Evolutionary conservation across 1,140 invertebrate species (phyloP), one percentile per base, ranked within the genome.

Genomic region (Euura lappo): DNA sequence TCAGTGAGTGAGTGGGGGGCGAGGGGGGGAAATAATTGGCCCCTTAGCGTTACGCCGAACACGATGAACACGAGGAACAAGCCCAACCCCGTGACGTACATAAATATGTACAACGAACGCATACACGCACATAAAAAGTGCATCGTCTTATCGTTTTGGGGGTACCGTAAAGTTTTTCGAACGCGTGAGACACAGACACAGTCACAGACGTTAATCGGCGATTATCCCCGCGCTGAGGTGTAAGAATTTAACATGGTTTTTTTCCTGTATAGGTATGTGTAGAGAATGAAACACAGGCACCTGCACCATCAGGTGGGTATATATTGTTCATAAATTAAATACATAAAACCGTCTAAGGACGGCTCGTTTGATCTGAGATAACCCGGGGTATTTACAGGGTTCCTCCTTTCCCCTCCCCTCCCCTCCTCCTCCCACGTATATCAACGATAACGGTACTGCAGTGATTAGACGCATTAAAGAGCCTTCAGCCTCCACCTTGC

Each of bases 301-400:
- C 28, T 28, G 51, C 51, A 60, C 51, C 28, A 28, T 28, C 28
- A 68, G 74, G 46, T 74, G 70, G 74, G 51, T 83, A 81, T 28
- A 28, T 84, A 84, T 84, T 79, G 82, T 84, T 84, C 81, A 82
- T 86, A 85, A 86, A 85, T 85, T 82, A 84, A 85, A 78, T 79
- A 74, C 79, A 84, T 85, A 85, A 86, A 83, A 84, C 77, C 77
- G 80, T 84, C 79, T 76, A 71, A 73, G 75, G 76, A 76, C 83
- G 84, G 84, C 77, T 44, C 75, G 80, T 85, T 86, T 86, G 84
- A 86, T 84, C 65, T 77, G 79, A 71, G 74, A 81, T 81, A 85
- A 78, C 77, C 28, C 28, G 28, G 28, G 28, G 28, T 28, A 28
- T 28, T 28, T 28, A 28, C 28, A 28, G 28, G 28, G 28, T 28